Base-by-base conservation (phyloP, 2,888 invertebrate genomes). In the Andrena praecox region DNA sequence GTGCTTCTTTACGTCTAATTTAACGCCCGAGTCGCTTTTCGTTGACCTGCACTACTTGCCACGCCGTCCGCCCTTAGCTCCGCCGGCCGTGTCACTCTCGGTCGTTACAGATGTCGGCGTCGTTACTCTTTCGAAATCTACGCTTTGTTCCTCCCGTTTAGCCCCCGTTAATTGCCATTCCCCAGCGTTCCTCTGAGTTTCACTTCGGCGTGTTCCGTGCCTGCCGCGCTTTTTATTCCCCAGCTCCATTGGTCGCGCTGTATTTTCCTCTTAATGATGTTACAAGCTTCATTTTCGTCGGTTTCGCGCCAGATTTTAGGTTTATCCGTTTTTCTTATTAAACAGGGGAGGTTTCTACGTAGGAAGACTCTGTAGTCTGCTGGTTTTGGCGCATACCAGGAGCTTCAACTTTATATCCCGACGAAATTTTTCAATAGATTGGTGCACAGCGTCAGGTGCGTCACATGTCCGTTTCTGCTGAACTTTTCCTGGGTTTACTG, bases 281-380 rank as follows among this genome's bases (percentile, higher is more conserved):
- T 68, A 62, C 68, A 20, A 67, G 62, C 78, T 56, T 50, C 54
- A 24, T 69, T 77, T 77, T 64, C 78, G 7, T 63, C 63, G 54
- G 42, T 24, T 24, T 24, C 42, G 29, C 56, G 12, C 35, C n/a
- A 10, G 5, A 42, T 31, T 10, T 48, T 10, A 12, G 20, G 12
- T 10, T 54, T 0, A 12, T 42, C 12, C 0, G 42, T 42, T 42
- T 42, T 42, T 42, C 3, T 42, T 42, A 3, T 42, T 12, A 12
- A 42, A 12, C 12, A 3, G 42, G 1, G 12, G 42, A 42, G 12
- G 42, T 42, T 42, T 3, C 42, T 42, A 42, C 10, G 42, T 42
- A 0, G 35, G 12, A 42, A 12, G 35, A 0, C 3, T 42, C 3
- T 42, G 12, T 42, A 42, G 42, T 12, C 42, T 35, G 35, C 10